A percentile compares a stretch with the other conserved stretches of the same genome.
Evolutionary conservation across 2,113 vertebrate species (phyloP).

Genomic region (Oreochromis niloticus): DNA sequence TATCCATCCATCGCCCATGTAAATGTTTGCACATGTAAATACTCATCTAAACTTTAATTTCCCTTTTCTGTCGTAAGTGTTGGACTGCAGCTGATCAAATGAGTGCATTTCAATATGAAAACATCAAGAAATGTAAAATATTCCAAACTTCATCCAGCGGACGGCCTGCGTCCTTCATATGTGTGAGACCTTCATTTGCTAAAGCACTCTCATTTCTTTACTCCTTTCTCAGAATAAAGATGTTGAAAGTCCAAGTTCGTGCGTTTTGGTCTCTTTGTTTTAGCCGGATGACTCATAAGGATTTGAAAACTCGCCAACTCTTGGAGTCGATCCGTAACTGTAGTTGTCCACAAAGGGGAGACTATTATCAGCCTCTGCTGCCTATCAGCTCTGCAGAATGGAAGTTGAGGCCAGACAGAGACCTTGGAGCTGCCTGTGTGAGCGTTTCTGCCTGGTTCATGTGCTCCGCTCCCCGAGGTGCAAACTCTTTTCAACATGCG

Average conservation of each 20-base stretch:
- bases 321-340: not conserved
- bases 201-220: not conserved
- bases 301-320: not conserved
- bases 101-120: not conserved
- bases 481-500: not conserved
- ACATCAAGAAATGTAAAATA: not conserved
- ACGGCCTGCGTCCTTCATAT: not conserved
- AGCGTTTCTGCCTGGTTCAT: not conserved
- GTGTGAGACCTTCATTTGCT: not conserved
- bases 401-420: not conserved
- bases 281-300: not conserved
- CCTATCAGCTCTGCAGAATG: not conserved
- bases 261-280: not conserved
- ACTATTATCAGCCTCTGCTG: not conserved
- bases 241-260: not conserved
- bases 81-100: not conserved
- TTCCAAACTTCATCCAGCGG: not conserved
- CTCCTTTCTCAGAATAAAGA: constrained; percentile 16
- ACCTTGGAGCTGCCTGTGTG: not conserved
- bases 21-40: not conserved
- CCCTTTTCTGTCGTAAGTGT: not conserved
- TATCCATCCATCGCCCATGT: not conserved
- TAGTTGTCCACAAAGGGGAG: not conserved
- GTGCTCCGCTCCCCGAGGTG: not conserved
- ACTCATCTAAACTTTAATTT: not conserved